Percentiles rank a stretch among this genome's conserved stretches.
Evolutionary conservation across 1,140 invertebrate species (phyloP).

Genomic region (Ceratosolen solmsi): DNA sequence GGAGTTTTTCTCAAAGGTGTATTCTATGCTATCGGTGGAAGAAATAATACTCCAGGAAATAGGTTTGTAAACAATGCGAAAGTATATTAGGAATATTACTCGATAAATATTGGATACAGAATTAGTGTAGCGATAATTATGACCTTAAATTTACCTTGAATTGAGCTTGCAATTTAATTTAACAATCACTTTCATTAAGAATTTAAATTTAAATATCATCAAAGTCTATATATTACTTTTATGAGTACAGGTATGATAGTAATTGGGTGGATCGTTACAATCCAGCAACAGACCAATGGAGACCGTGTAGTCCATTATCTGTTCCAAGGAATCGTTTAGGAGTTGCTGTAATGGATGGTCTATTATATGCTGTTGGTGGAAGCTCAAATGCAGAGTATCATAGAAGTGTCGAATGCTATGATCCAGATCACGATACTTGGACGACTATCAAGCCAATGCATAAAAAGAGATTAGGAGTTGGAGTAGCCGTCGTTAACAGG

Average conservation of each 20-base stretch:
- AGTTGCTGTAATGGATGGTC: conserved; percentile 92
- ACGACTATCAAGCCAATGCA: conserved; percentile 87
- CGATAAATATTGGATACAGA: too few species aligned
- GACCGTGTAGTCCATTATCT: conserved; percentile 87
- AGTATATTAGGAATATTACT: too few species aligned
- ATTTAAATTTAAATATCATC: too few species aligned
- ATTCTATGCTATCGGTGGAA: conserved; percentile 92
- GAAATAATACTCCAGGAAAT: conserved; percentile 88
- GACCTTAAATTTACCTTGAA: too few species aligned
- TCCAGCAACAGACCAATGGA: conserved; percentile 84
- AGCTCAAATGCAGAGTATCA: conserved; percentile 88
- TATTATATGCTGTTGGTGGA: conserved; percentile 92
- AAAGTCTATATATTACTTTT: too few species aligned
- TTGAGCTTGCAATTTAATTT: too few species aligned
- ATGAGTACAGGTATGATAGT: conserved; percentile 64
- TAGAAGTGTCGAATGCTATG: conserved; percentile 92
- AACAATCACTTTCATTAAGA: too few species aligned
- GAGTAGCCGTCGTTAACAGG: conserved; percentile 90
- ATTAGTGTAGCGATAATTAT: too few species aligned
- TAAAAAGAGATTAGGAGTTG: conserved; percentile 86
- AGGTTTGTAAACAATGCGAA: conserved; percentile 18
- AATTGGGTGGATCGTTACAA: conserved; percentile 80
- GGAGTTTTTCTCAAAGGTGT: conserved; percentile 89
- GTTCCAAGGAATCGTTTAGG: conserved; percentile 89
- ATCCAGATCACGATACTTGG: conserved; percentile 92